These are phyloP conservation scores for Flexamia atlantica DNA, from an alignment of 2,888 invertebrate species.

Conservation along the genomic window DNA sequence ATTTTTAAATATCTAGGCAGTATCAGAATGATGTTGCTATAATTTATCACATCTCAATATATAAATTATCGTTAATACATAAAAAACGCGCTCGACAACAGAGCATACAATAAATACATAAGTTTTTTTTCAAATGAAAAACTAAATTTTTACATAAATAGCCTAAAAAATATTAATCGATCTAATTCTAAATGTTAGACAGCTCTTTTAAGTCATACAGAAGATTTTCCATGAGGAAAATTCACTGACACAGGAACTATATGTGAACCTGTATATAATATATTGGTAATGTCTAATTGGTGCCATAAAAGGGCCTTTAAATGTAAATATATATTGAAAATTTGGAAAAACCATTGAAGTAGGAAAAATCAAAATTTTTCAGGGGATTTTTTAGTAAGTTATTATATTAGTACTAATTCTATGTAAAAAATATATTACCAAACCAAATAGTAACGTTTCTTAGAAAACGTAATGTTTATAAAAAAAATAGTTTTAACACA, in stretches of 20 bases:
- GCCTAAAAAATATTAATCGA: slow-evolving; percentile 45
- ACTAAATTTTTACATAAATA: slow-evolving; percentile 27
- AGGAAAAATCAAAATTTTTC: too few relatives aligned
- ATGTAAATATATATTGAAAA: too few relatives aligned
- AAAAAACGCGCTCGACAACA: not conserved
- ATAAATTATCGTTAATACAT: not conserved
- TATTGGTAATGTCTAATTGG: too few relatives aligned
- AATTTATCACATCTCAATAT: not conserved
- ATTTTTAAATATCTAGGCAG: not conserved
- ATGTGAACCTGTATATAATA: too few relatives aligned
- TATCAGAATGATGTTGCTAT: not conserved
- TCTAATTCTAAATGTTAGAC: slow-evolving; percentile 29
- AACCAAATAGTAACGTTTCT: too few relatives aligned
- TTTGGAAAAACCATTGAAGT: too few relatives aligned
- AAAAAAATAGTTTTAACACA: too few relatives aligned
- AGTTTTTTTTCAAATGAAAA: not conserved
- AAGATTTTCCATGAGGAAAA: not conserved
- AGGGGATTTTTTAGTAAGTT: too few relatives aligned
- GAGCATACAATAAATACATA: not conserved
- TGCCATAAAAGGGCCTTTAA: too few relatives aligned
- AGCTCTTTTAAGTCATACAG: not conserved
- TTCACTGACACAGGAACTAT: not conserved
- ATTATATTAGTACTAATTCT: too few relatives aligned
- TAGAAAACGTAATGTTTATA: too few relatives aligned
- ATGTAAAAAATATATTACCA: too few relatives aligned